A percentile compares a stretch with the other conserved stretches of the same genome.
These are phyloP conservation scores for Ammodytes marinus DNA, from an alignment of 2,113 vertebrate species.

Conservation along the genomic window DNA sequence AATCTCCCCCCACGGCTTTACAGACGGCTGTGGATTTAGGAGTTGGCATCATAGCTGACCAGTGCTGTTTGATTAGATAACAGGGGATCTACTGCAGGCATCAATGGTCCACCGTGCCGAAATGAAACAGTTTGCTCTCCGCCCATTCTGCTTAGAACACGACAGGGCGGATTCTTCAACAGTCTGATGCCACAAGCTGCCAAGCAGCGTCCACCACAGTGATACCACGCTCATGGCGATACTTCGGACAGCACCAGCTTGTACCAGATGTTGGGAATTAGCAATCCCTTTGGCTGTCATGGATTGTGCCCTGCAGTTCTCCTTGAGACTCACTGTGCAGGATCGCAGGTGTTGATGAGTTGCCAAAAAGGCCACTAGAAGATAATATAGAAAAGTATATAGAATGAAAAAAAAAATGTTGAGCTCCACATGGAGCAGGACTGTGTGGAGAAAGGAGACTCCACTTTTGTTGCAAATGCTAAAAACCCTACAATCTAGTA, in stretches of 20 bases:
- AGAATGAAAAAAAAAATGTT: conserved; percentile 38
- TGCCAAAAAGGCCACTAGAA: conserved; percentile 59
- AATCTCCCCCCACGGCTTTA: conserved; percentile 83
- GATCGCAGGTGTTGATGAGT: conserved; percentile 62
- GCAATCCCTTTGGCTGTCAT: conserved; percentile 68
- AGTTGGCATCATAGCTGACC: conserved; percentile 84
- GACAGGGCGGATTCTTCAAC: conserved; percentile 75
- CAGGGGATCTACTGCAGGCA: conserved; percentile 81
- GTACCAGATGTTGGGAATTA: conserved; percentile 86
- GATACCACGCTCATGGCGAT: conserved; percentile 63
- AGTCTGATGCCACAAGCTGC: conserved; percentile 76
- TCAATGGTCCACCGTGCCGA: conserved; percentile 79
- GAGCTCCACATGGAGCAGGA: conserved; percentile 38
- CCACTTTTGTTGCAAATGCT: conserved; percentile 22
- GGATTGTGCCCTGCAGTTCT: conserved; percentile 65
- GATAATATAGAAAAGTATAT: background rate
- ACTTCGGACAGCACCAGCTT: conserved; percentile 74
- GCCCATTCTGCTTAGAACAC: conserved; percentile 75
- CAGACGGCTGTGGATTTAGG: conserved; percentile 83
- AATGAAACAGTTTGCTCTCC: conserved; percentile 80
- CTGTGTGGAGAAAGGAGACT: conserved; percentile 42
- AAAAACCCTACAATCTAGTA: conserved; percentile 2
- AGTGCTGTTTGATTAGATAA: conserved; percentile 87
- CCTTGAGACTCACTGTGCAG: conserved; percentile 74
- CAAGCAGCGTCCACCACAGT: conserved; percentile 73